Conservation (phyloP, 2,113 vertebrate genomes). For the Boleophthalmus pectinirostris region DNA sequence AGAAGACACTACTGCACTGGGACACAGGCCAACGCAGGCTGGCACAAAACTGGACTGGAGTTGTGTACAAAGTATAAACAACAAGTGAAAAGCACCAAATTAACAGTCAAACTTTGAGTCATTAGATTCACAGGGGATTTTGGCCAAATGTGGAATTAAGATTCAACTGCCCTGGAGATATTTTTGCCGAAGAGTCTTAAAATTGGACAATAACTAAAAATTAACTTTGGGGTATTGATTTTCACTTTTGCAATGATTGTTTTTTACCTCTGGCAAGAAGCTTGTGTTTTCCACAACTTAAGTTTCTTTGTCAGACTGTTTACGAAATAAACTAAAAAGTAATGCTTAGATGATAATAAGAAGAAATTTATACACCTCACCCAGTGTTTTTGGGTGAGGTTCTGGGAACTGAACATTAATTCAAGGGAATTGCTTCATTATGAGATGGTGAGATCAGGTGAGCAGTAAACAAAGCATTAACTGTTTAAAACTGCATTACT, state of each 20-base stretch:
- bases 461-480: too few relatives aligned
- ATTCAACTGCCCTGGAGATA: not conserved
- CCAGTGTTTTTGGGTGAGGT: not conserved
- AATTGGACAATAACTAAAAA: not conserved
- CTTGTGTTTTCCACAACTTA: not conserved
- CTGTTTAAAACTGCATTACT: too few relatives aligned
- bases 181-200: not conserved
- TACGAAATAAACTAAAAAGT: not conserved
- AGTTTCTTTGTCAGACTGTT: not conserved
- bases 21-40: constrained; percentile 40
- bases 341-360: too few relatives aligned
- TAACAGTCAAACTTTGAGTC: constrained; percentile 7
- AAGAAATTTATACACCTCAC: not conserved
- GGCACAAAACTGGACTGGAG: constrained; percentile 33
- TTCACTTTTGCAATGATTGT: not conserved
- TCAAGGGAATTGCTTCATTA: too few relatives aligned
- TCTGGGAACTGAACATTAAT: not conserved
- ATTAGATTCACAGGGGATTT: not conserved
- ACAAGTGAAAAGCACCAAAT: constrained; percentile 2
- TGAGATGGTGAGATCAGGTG: too few relatives aligned
- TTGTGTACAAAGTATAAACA: constrained; percentile 22
- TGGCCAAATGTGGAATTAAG: not conserved
- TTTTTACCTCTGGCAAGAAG: not conserved
- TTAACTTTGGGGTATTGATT: constrained; percentile 2
- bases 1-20: constrained; percentile 32